Conservation (phyloP, 2,113 vertebrate genomes). For the Prunella fulvescens region DNA sequence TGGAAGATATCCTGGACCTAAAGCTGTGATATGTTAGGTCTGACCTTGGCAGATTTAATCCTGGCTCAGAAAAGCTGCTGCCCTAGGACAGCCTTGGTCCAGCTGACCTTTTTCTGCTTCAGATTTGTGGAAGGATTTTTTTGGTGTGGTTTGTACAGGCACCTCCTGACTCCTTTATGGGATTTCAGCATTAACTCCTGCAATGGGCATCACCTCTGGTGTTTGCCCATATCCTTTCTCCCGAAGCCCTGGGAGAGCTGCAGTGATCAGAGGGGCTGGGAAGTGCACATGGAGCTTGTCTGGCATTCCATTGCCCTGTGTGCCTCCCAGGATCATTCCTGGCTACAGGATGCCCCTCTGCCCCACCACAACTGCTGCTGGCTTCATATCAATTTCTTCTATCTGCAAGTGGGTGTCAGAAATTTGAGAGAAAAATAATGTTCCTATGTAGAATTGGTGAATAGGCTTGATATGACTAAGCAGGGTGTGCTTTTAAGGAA, state of each 20-base stretch:
- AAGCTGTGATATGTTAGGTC: background rate
- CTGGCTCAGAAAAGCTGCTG: background rate
- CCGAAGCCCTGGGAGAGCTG: background rate
- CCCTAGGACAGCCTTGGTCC: background rate
- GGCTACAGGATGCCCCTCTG: background rate
- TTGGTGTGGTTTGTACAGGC: background rate
- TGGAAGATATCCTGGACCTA: background rate
- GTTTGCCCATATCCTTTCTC: accelerated
- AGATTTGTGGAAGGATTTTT: background rate
- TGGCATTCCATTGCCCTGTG: background rate
- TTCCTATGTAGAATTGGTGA: background rate
- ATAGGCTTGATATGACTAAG: background rate
- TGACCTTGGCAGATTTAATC: background rate
- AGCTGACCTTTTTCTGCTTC: background rate
- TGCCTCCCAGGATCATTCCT: background rate
- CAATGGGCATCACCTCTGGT: background rate
- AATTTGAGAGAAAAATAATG: background rate
- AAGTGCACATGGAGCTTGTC: accelerated
- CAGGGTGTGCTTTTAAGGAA: background rate
- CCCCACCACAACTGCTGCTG: background rate
- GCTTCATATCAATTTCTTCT: background rate
- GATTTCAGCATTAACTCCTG: background rate
- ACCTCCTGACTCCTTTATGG: background rate
- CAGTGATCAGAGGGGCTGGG: background rate
- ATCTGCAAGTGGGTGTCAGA: background rate